Evolutionary conservation across 2,888 invertebrate genomes (phyloP), one percentile per base, ranked within the genome.

Genomic region (Ophion ventricosus): DNA sequence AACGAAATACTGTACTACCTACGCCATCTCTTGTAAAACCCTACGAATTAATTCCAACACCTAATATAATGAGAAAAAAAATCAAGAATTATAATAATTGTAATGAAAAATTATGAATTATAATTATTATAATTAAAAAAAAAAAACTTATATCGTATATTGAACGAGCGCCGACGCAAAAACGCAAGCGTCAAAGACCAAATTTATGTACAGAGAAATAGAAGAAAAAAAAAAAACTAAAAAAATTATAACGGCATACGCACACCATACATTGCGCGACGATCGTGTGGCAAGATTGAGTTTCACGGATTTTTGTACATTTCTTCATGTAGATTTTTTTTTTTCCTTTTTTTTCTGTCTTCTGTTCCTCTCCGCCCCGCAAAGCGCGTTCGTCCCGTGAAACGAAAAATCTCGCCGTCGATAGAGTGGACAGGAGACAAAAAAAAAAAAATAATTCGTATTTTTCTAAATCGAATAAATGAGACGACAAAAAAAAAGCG

Each of bases 321-420:
- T 78, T 70, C 67, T 63, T 35, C 74, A 25, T 66, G n/a, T 40
- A 43, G 56, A 11, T 11, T 43, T 59, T 67, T 54, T 43, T 54
- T 43, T 49, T 14, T 20, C 25, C 56, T 20, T 23, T 25, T 17
- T 26, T 17, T 14, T 35, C 35, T n/a, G n/a, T n/a, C 57, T 17
- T 59, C 29, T 23, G 11, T 59, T 8, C 29, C n/a, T 35, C 17
- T 63, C 26, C 17, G 17, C 17, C 61, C 20, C 8, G 57, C 11
- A 26, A n/a, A 23, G 14, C 64, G 35, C 25, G n/a, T 75, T 61
- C 29, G 26, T 29, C 57, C 43, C 78, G 76, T 67, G 72, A 76
- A 80, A 80, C 80, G 80, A 72, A 49, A 63, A 69, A 80, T 76
- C 75, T 72, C 54, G 67, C 70, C 63, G 29, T 69, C 57, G 29